A percentile compares a stretch with the other conserved stretches of the same genome.
phyloP scores from a whole-genome alignment of 2,797 vertebrate genomes.

The Ispidina lecontei region DNA sequence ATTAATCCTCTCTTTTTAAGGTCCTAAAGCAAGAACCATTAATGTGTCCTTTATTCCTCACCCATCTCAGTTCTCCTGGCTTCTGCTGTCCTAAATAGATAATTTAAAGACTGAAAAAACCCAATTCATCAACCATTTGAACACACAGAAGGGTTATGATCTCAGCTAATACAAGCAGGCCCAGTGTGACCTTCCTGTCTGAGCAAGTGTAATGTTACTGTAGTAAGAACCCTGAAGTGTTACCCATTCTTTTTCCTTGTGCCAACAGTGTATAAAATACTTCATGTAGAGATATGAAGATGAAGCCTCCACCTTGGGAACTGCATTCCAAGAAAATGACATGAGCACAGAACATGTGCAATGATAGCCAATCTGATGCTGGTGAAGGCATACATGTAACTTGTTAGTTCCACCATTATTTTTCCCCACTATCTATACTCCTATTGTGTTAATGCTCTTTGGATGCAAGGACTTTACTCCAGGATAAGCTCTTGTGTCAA shows the following conservation, averaged over 20 bases:
- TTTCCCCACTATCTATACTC: neutral
- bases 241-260: neutral
- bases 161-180: neutral
- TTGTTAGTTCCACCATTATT: neutral
- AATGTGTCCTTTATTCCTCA: neutral
- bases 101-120: neutral
- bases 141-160: neutral
- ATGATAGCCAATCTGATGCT: neutral
- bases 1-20: neutral
- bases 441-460: neutral
- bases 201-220: neutral
- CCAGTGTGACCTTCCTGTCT: neutral
- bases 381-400: neutral
- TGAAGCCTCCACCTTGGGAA: neutral
- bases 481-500: neutral
- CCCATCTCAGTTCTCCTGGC: neutral
- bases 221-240: neutral
- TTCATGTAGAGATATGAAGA: neutral
- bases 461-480: neutral
- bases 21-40: neutral
- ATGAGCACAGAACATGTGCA: neutral
- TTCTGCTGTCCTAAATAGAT: neutral
- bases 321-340: constrained; percentile 34
- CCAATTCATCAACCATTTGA: neutral
- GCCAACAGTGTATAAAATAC: neutral